Conservation (phyloP, 1,140 invertebrate species). For the Eueides isabella region DNA sequence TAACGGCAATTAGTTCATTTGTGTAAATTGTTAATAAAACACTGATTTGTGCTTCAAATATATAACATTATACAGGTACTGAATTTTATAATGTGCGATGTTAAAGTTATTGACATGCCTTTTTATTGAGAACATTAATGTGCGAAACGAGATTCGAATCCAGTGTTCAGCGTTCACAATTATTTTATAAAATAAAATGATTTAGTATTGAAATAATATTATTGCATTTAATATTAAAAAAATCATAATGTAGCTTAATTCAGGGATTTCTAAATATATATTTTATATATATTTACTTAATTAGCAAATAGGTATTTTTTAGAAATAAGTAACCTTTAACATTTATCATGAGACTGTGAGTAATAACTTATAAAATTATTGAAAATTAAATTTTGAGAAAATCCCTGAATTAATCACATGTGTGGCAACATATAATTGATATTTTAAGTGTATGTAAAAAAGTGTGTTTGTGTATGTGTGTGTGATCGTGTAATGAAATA, state of each 20-base stretch:
- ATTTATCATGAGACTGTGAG: neutral
- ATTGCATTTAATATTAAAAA: neutral
- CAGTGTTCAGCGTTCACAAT: neutral
- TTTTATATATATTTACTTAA: no score
- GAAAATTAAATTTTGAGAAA: neutral
- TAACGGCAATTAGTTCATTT: constrained; percentile 47
- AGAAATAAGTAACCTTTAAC: no score
- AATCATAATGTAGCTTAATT: neutral
- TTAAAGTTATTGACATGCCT: neutral
- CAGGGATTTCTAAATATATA: neutral
- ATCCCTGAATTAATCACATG: neutral
- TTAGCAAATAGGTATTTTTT: no score
- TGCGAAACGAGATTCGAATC: neutral
- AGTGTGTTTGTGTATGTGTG: constrained; percentile 17
- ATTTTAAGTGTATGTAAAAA: constrained; percentile 18
- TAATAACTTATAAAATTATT: neutral
- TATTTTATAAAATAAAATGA: neutral
- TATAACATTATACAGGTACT: neutral
- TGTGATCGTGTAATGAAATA: constrained; percentile 16
- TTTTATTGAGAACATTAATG: neutral
- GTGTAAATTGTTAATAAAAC: constrained; percentile 16
- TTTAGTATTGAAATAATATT: no score
- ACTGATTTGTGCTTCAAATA: neutral
- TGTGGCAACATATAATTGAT: neutral
- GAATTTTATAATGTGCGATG: neutral